Evolutionary conservation across 64 coral and sea anemone genomes (phyloP).

Genomic region (Cladopsammia gracilis): DNA sequence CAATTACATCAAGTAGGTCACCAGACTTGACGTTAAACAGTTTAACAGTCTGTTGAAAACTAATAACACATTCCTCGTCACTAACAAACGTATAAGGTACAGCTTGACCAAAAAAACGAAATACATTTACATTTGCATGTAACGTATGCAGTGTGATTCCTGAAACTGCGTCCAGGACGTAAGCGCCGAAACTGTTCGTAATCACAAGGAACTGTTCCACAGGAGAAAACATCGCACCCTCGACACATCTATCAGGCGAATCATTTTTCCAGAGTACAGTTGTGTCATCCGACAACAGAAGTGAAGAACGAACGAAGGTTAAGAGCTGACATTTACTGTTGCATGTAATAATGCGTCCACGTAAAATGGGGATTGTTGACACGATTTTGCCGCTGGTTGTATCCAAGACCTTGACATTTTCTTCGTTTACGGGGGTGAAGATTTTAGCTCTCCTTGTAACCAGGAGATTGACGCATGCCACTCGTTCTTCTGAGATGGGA

Average conservation of each 20-base stretch:
- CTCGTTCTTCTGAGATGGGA: no score
- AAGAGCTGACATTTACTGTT: no score
- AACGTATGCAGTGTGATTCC: background rate
- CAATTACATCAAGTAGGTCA: background rate
- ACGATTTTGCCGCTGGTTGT: no score
- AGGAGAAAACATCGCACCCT: background rate
- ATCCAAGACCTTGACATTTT: no score
- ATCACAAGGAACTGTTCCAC: background rate
- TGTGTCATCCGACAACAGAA: background rate
- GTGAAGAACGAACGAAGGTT: no score
- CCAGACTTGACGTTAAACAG: conserved; percentile 28
- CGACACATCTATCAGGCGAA: background rate
- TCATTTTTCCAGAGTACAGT: background rate
- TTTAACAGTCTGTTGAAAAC: background rate
- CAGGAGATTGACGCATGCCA: no score
- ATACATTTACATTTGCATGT: background rate
- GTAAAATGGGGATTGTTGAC: no score
- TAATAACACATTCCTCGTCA: conserved; percentile 1
- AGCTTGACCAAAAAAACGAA: no score
- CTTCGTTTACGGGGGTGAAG: no score
- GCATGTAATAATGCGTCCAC: no score
- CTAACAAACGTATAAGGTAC: background rate
- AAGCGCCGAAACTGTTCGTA: background rate
- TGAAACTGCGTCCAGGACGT: background rate
- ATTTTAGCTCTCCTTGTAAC: no score